phyloP scores from a whole-genome alignment of 2,888 invertebrate species.

The Ptychoptera contaminata region DNA sequence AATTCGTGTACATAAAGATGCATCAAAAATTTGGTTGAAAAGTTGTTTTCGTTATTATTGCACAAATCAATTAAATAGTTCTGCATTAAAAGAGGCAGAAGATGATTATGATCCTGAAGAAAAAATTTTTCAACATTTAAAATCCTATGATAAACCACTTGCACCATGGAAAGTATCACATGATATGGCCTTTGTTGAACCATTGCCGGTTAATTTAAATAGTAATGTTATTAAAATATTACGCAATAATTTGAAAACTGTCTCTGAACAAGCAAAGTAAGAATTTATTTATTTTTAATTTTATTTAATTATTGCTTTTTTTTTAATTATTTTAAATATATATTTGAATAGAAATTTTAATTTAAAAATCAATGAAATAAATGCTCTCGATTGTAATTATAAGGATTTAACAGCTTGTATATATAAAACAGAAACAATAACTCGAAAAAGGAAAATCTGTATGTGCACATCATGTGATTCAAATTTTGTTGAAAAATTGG shows the following conservation, averaged over 20 bases:
- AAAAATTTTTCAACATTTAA: conserved; percentile 40
- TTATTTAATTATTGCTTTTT: not conserved
- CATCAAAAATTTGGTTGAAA: conserved; percentile 38
- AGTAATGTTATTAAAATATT: conserved; percentile 21
- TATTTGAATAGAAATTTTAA: conserved; percentile 38
- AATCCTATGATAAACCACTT: conserved; percentile 45
- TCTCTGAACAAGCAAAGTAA: conserved; percentile 34
- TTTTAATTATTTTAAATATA: conserved; percentile 4
- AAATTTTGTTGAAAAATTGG: too few relatives aligned
- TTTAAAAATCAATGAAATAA: conserved; percentile 44
- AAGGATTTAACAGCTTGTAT: conserved; percentile 4
- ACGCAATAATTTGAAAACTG: conserved; percentile 23
- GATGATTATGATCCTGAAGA: conserved; percentile 31
- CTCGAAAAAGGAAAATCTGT: too few relatives aligned
- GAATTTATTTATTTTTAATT: conserved; percentile 7
- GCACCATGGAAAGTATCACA: conserved; percentile 37
- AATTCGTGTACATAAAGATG: conserved; percentile 35
- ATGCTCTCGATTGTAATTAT: conserved; percentile 47
- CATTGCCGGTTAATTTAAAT: conserved; percentile 15
- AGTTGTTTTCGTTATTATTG: conserved; percentile 32
- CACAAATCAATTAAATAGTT: conserved; percentile 16
- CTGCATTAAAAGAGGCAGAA: not conserved
- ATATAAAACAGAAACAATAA: too few relatives aligned
- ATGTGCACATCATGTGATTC: too few relatives aligned
- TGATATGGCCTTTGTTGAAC: conserved; percentile 25